phyloP scores from a whole-genome alignment of 2,888 invertebrate species.

The Aspidiotus rigidus region DNA sequence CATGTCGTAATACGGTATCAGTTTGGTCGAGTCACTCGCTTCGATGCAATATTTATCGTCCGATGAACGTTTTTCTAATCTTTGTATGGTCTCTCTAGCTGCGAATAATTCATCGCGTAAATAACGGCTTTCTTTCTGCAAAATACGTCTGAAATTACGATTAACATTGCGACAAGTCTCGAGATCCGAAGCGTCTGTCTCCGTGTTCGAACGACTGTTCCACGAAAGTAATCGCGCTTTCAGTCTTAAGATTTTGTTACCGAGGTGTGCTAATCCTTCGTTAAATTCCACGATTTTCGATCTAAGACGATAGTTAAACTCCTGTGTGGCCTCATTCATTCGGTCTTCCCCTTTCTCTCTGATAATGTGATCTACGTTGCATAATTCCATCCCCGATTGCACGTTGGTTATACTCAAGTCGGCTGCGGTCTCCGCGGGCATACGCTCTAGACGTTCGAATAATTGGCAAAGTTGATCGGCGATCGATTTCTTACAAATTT shows the following conservation, averaged over 20 bases:
- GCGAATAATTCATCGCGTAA: constrained; percentile 24
- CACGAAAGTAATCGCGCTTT: constrained; percentile 13
- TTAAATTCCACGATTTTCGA: constrained; percentile 15
- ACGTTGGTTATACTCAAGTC: background rate
- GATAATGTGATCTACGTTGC: background rate
- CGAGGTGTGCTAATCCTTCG: background rate
- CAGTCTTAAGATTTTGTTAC: constrained; percentile 6
- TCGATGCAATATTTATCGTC: background rate
- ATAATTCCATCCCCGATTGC: background rate
- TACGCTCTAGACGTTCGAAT: constrained; percentile 1
- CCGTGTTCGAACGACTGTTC: background rate
- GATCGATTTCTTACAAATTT: background rate
- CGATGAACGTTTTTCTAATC: background rate
- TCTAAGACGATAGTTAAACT: background rate
- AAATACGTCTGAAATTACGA: constrained; percentile 16
- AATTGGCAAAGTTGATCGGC: constrained; percentile 9
- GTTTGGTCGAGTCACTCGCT: no score
- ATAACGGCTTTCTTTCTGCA: constrained; percentile 23
- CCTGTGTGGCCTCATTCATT: background rate
- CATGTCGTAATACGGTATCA: background rate
- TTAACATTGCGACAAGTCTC: constrained; percentile 14
- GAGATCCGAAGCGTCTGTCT: background rate
- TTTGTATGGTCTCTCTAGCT: constrained; percentile 7
- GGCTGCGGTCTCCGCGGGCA: background rate
- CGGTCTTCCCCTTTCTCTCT: background rate